Evolutionary conservation across 2,888 invertebrate genomes (phyloP).

Genomic region (Megamerina dolium): DNA sequence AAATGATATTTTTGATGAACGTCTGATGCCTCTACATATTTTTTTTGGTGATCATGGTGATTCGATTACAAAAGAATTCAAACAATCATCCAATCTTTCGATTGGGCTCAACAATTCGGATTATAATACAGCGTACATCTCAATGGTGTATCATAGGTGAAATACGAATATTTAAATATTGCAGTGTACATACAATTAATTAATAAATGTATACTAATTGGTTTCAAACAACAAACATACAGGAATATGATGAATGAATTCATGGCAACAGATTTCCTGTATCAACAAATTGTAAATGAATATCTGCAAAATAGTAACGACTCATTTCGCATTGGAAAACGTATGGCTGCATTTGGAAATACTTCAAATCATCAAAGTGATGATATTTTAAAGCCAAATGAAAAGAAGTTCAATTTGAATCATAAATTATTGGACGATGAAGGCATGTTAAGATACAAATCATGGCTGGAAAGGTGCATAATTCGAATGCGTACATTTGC

Average conservation of each 20-base stretch:
- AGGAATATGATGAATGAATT: constrained; percentile 76
- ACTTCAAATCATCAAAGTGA: constrained; percentile 16
- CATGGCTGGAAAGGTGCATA: constrained; percentile 67
- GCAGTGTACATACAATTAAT: too few species aligned
- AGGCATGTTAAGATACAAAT: constrained; percentile 66
- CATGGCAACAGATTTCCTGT: constrained; percentile 66
- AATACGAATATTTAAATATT: too few species aligned
- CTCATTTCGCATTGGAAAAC: neutral
- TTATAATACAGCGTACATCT: constrained; percentile 58
- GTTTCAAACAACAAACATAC: too few species aligned
- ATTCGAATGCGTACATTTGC: neutral
- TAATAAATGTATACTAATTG: too few species aligned
- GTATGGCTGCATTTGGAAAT: constrained; percentile 2
- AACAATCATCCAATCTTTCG: neutral
- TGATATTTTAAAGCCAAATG: too few species aligned
- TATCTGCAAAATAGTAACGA: constrained; percentile 45
- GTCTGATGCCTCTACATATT: constrained; percentile 63
- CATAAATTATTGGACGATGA: constrained; percentile 58
- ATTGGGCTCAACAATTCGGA: constrained; percentile 42
- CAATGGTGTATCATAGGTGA: constrained; percentile 67
- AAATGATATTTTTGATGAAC: constrained; percentile 63
- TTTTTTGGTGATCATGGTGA: constrained; percentile 35
- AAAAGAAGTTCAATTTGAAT: constrained; percentile 44
- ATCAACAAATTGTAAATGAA: constrained; percentile 65
- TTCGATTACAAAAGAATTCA: too few species aligned